These are phyloP conservation scores for Catostylus mosaicus DNA, from an alignment of 30 jellyfish, hydroid and myxozoan genomes.

Conservation along the genomic window DNA sequence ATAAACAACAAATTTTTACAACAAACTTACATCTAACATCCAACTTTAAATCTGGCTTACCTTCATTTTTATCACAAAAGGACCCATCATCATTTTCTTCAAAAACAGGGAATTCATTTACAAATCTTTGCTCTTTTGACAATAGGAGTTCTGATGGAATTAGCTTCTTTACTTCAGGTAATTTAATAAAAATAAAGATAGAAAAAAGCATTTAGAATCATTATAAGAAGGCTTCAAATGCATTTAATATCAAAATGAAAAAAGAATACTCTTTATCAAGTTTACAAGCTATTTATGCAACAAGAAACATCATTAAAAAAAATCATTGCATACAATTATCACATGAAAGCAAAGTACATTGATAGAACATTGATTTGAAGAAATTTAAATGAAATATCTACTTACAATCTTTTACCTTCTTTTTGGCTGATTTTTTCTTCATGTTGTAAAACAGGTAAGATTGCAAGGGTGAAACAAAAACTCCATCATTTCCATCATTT, in stretches of 20 bases:
- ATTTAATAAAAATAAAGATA: neutral
- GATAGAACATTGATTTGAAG: too few species aligned
- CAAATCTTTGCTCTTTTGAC: constrained; percentile 47
- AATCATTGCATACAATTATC: too few species aligned
- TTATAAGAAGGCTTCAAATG: too few species aligned
- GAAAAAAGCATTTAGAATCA: too few species aligned
- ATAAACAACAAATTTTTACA: too few species aligned
- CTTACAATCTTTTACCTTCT: constrained; percentile 29
- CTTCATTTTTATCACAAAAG: neutral
- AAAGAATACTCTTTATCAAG: too few species aligned
- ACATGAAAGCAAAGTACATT: too few species aligned
- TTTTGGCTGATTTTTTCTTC: constrained; percentile 68
- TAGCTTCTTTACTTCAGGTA: constrained; percentile 5
- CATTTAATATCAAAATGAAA: too few species aligned
- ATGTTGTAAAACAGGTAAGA: constrained; percentile 55
- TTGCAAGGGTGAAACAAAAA: constrained; percentile 67
- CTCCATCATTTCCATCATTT: constrained; percentile 74
- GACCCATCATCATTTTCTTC: constrained; percentile 1
- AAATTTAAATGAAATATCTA: neutral
- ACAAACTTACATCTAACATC: too few species aligned
- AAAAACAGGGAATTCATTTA: constrained; percentile 46
- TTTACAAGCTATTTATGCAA: too few species aligned
- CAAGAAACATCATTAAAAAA: too few species aligned
- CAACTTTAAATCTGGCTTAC: neutral
- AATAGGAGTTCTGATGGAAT: constrained; percentile 41